Evolutionary conservation across 2,113 vertebrate genomes (phyloP).

Genomic region (Thinocorus orbignyianus): DNA sequence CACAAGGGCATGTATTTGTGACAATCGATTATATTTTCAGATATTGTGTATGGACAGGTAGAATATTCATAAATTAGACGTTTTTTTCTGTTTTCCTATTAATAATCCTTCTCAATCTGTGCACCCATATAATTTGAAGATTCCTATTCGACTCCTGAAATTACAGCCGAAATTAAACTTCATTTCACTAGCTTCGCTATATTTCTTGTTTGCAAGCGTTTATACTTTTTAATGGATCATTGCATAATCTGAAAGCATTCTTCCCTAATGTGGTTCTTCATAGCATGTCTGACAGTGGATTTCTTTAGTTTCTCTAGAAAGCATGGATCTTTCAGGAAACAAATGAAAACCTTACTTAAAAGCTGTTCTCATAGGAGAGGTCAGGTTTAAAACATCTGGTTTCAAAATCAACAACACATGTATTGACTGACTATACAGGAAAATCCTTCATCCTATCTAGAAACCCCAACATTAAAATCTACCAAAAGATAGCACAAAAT

Average conservation of each 20-base stretch:
- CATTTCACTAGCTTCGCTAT: background rate
- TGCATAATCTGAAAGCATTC: background rate
- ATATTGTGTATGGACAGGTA: background rate
- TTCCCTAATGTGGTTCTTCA: background rate
- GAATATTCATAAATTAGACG: background rate
- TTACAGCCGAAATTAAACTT: background rate
- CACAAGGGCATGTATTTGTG: background rate
- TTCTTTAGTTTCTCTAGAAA: background rate
- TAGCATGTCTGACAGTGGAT: background rate
- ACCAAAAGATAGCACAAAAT: background rate
- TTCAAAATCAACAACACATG: background rate
- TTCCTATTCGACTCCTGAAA: background rate
- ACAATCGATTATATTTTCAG: background rate
- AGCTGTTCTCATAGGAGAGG: background rate
- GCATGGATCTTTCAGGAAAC: background rate
- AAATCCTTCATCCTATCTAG: background rate
- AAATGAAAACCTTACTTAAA: background rate
- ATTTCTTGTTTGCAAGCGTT: background rate
- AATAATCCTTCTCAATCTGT: background rate
- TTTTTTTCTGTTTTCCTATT: background rate
- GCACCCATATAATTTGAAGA: background rate
- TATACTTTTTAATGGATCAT: background rate
- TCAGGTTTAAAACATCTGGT: background rate
- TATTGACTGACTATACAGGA: background rate
- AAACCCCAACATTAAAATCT: background rate